Percentiles rank a stretch among this genome's conserved stretches.
phyloP scores from a whole-genome alignment of 2,113 vertebrate genomes.

The Cardinalis cardinalis region DNA sequence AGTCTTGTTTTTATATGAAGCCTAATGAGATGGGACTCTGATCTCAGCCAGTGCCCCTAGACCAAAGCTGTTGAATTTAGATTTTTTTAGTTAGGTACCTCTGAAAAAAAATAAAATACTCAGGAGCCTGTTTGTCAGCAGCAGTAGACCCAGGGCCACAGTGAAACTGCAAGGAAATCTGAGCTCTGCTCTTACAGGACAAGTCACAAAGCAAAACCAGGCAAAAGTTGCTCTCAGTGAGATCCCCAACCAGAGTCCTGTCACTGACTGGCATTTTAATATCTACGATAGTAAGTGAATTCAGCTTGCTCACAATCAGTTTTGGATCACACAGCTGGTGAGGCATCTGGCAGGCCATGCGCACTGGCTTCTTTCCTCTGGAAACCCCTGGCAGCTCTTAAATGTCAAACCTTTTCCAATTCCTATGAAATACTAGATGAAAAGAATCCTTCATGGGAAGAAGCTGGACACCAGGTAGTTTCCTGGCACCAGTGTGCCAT shows the following conservation, averaged over 20 bases:
- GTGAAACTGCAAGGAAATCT: neutral
- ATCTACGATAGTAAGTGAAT: neutral
- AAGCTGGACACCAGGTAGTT: neutral
- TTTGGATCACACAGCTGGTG: neutral
- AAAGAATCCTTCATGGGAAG: neutral
- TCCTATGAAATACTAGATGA: neutral
- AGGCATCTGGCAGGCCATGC: neutral
- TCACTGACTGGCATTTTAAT: neutral
- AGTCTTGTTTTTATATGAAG: neutral
- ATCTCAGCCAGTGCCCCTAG: neutral
- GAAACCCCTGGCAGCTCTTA: neutral
- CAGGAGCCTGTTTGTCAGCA: neutral
- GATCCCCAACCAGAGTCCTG: accelerated
- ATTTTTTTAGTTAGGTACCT: neutral
- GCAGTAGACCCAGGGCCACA: neutral
- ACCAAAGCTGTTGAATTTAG: neutral
- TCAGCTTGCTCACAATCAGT: neutral
- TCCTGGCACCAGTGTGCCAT: neutral
- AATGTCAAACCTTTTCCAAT: neutral
- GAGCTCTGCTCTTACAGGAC: neutral
- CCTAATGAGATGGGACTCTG: neutral
- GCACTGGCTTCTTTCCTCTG: neutral
- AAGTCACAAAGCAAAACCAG: neutral
- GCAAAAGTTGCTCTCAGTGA: neutral
- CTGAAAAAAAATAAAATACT: neutral